Conservation (phyloP, 2,797 vertebrate genomes). For the Neosilurus mollespiculum region DNA sequence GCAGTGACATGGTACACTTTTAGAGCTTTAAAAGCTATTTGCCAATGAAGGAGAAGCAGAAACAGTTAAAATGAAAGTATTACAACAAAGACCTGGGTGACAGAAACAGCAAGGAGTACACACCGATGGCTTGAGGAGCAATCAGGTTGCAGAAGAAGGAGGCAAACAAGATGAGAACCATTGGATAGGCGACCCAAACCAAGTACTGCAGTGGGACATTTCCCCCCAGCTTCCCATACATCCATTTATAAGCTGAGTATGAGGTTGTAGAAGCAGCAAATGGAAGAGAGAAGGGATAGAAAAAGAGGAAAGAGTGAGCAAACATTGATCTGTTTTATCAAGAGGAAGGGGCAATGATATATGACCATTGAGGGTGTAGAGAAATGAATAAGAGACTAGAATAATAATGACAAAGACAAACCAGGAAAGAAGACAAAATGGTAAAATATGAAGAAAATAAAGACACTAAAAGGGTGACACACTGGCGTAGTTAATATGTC, state of each 20-base stretch:
- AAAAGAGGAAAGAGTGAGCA: neutral
- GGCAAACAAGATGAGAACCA: conserved; percentile 88
- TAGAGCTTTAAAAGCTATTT: neutral
- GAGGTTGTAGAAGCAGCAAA: neutral
- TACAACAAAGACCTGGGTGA: neutral
- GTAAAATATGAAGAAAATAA: neutral
- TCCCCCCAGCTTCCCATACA: conserved; percentile 76
- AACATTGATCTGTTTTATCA: neutral
- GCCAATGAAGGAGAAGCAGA: neutral
- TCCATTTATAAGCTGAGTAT: conserved; percentile 89
- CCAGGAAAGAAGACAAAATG: neutral
- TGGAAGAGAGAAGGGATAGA: neutral
- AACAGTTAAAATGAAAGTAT: neutral
- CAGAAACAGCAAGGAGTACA: conserved; percentile 51
- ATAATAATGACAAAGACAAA: neutral
- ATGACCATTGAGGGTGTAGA: neutral
- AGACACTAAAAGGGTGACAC: neutral
- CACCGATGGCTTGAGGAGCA: conserved; percentile 92
- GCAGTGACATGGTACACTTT: neutral
- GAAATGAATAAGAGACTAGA: neutral
- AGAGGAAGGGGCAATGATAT: neutral
- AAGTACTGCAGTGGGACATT: conserved; percentile 86
- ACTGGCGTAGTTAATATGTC: too few relatives aligned
- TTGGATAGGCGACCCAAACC: conserved; percentile 87
- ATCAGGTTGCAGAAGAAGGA: conserved; percentile 91